Conservation (phyloP, 1,140 invertebrate genomes). For the Drosophila kurseongensis region DNA sequence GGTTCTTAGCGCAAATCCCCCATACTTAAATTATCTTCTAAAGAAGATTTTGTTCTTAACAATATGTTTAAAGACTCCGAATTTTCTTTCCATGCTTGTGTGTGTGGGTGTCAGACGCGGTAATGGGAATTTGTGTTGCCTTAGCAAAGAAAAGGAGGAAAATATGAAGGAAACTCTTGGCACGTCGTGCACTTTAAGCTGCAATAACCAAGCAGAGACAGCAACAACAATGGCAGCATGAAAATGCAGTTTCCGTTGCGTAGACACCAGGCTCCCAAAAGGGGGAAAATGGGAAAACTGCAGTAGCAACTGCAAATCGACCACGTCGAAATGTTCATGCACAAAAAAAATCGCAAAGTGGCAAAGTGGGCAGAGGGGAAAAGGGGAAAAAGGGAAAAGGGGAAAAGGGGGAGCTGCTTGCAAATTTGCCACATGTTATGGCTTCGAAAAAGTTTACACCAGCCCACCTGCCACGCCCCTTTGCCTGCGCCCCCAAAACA, state of each 20-base stretch:
- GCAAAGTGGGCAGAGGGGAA: no score
- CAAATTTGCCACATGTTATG: slow-evolving; percentile 70
- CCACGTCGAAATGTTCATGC: slow-evolving; percentile 62
- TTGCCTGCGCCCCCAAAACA: not conserved
- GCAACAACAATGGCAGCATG: slow-evolving; percentile 43
- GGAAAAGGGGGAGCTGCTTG: slow-evolving; percentile 8
- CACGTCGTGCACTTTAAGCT: slow-evolving; percentile 73
- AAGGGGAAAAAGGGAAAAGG: no score
- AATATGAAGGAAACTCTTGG: slow-evolving; percentile 33
- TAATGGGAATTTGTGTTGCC: slow-evolving; percentile 76
- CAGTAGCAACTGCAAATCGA: slow-evolving; percentile 51
- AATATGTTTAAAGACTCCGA: no score
- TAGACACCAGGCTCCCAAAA: slow-evolving; percentile 23
- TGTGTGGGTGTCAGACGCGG: slow-evolving; percentile 41
- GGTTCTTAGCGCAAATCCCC: no score
- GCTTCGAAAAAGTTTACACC: slow-evolving; percentile 50
- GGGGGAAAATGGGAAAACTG: not conserved
- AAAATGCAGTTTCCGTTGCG: slow-evolving; percentile 60
- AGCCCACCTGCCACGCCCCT: not conserved
- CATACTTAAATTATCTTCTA: no score
- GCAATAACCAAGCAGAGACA: slow-evolving; percentile 60
- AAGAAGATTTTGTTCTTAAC: no score
- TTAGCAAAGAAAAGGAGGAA: not conserved
- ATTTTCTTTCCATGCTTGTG: not conserved
- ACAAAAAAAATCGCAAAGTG: slow-evolving; percentile 33